phyloP scores from a whole-genome alignment of 2,888 invertebrate species.

The Thyatira batis region DNA sequence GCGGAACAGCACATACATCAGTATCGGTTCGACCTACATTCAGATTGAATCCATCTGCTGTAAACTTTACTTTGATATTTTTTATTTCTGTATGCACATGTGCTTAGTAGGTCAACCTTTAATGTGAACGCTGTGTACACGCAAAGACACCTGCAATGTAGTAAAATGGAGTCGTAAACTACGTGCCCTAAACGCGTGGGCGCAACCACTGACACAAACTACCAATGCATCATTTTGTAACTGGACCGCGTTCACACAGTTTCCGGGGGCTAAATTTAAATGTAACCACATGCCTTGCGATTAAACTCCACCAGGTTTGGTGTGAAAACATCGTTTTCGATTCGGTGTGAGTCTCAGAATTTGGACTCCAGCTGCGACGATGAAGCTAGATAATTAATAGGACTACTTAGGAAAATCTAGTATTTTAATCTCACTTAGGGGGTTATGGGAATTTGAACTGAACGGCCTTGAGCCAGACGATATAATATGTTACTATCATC shows the following conservation, averaged over 20 bases:
- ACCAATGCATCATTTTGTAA: slow-evolving; percentile 19
- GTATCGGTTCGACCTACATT: not conserved
- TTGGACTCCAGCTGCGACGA: too few relatives aligned
- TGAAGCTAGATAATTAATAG: not conserved
- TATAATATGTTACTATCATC: too few relatives aligned
- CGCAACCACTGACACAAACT: not conserved
- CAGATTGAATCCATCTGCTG: not conserved
- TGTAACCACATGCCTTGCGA: slow-evolving; percentile 11
- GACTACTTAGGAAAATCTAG: not conserved
- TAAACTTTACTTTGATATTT: not conserved
- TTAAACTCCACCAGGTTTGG: not conserved
- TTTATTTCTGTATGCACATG: slow-evolving; percentile 34
- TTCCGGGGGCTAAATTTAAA: slow-evolving; percentile 49
- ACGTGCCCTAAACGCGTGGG: slow-evolving; percentile 2
- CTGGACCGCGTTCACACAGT: slow-evolving; percentile 31
- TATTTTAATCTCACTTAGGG: not conserved
- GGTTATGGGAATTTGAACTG: not conserved
- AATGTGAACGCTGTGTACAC: slow-evolving; percentile 28
- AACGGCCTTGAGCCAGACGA: too few relatives aligned
- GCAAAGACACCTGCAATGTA: slow-evolving; percentile 48
- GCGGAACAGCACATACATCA: not conserved
- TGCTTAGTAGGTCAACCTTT: slow-evolving; percentile 43
- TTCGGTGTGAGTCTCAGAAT: not conserved
- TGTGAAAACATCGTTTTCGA: not conserved
- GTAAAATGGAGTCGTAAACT: slow-evolving; percentile 32